Base-by-base conservation (phyloP, 53 echinoderm and acorn worm species). In the Astropecten irregularis region DNA sequence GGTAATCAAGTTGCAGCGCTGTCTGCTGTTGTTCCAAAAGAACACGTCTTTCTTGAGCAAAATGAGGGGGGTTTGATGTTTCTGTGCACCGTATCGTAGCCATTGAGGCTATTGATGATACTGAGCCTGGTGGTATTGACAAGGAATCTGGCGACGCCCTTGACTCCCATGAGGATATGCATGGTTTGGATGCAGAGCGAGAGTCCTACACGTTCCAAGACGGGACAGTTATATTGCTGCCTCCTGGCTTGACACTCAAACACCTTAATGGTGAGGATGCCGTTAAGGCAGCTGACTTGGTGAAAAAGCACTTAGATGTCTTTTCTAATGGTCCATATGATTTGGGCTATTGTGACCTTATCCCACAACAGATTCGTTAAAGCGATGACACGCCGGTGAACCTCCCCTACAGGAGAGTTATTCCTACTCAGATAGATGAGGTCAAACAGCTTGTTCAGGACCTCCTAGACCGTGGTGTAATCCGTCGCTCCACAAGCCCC, bases 101-200 rank as follows among this genome's bases (percentile, higher is more conserved):
- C n/a, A n/a, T n/a, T n/a, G n/a, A n/a, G n/a, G n/a, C n/a, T n/a
- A n/a, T n/a, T n/a, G n/a, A n/a, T 23, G 55, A 55, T 55, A 26
- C 25, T 55, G 55, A 22, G 55, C 21, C 22, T 55, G 55, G 25
- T 22, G 55, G 25, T 25, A 23, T 28, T 55, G 55, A 55, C 54
- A 54, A 1, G 54, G 54, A 18, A 25, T 54, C 54, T 54, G 54
- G 23, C 7, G n/a, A n/a, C n/a, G n/a, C n/a, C n/a, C 19, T 21
- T 18, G 54, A 54, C 23, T 19, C 19, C 1, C 54, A 54, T 21
- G 54, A 54, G 2, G 19, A 25, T 54, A n/a, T n/a, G n/a, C n/a
- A n/a, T n/a, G 54, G 23, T 21, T 21, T 25, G 20, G 23, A 54
- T n/a, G n/a, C n/a, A n/a, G 87, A 82, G n/a, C n/a, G n/a, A n/a